Conservation (phyloP, 2,888 invertebrate species). For the Caenorhabditis uteleia region DNA sequence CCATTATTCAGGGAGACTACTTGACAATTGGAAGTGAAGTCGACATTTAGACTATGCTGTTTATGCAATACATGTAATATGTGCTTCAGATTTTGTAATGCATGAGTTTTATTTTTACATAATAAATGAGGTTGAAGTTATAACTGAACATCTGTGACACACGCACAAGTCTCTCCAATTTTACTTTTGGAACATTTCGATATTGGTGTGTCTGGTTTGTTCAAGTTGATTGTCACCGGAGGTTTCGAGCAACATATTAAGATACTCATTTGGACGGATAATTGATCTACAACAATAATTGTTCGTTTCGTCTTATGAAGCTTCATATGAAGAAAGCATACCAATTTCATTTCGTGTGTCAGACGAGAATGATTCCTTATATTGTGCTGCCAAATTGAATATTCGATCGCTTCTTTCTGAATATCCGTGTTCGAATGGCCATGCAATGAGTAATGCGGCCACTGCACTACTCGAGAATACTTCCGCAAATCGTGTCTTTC, state of each 20-base stretch:
- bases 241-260: constrained; percentile 43
- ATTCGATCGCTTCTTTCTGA: constrained; percentile 40
- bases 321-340: constrained; percentile 1
- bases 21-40: too few species aligned
- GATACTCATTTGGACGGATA: constrained; percentile 38
- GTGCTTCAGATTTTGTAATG: neutral
- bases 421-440: constrained; percentile 45
- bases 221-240: constrained; percentile 28
- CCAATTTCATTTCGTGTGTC: constrained; percentile 55
- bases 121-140: neutral
- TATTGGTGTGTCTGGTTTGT: constrained; percentile 7
- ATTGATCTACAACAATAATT: constrained; percentile 27
- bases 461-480: constrained; percentile 45
- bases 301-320: neutral
- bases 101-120: neutral
- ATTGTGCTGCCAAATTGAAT: constrained; percentile 19
- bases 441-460: constrained; percentile 53
- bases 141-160: constrained; percentile 23
- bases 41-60: too few species aligned
- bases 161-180: constrained; percentile 21
- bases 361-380: constrained; percentile 34
- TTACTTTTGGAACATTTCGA: constrained; percentile 20
- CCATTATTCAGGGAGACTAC: too few species aligned
- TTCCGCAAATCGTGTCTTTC: constrained; percentile 38
- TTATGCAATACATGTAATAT: too few species aligned